phyloP scores from a whole-genome alignment of 2,113 vertebrate species.

The Scalopus aquaticus region DNA sequence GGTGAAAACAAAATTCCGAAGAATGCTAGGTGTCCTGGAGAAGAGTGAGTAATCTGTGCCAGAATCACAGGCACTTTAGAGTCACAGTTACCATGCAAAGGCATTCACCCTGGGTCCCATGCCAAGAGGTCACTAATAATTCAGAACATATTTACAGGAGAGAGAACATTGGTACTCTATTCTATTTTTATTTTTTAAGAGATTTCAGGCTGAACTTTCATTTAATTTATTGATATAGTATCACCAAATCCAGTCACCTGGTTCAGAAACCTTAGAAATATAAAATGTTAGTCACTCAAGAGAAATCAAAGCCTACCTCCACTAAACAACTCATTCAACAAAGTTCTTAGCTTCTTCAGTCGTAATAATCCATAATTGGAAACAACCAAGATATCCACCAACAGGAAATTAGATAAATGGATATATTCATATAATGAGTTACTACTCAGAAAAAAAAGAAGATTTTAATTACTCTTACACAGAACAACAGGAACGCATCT shows the following conservation, averaged over 20 bases:
- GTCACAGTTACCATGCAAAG: not conserved
- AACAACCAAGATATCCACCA: not conserved
- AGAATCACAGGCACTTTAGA: not conserved
- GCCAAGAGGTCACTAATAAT: not conserved
- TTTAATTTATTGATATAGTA: not conserved
- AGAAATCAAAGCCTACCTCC: not conserved
- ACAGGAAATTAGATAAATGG: not conserved
- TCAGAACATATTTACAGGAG: too few species aligned
- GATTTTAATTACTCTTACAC: not conserved
- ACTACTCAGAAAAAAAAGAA: not conserved
- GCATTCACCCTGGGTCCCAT: not conserved
- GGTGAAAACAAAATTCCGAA: not conserved
- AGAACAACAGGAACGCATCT: not conserved
- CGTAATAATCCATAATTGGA: not conserved
- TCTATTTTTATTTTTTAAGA: too few species aligned
- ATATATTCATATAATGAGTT: not conserved
- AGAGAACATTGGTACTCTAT: too few species aligned
- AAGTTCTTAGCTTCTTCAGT: not conserved
- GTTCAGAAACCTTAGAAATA: not conserved
- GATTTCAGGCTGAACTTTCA: not conserved
- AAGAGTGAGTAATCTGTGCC: not conserved
- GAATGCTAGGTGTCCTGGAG: not conserved
- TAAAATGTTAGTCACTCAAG: slow-evolving; percentile 7
- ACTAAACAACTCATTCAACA: not conserved
- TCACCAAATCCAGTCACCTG: slow-evolving; percentile 21